Base-by-base conservation (phyloP, 2,888 invertebrate species). In the Pherbina coryleti region DNA sequence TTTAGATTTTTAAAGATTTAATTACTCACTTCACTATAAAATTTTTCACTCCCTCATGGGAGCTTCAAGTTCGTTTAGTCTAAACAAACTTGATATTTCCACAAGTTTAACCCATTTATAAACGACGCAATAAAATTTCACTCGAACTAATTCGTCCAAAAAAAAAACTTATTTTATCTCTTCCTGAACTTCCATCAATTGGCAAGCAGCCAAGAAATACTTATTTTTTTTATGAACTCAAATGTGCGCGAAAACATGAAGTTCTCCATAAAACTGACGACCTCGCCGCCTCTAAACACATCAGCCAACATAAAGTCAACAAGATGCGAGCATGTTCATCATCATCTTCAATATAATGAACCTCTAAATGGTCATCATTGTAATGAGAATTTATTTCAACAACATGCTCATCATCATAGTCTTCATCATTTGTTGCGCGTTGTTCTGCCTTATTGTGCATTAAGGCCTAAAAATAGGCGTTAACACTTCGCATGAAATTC, bases 401-500 rank as follows among this genome's bases (percentile, higher is more conserved):
- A 72, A 3, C n/a, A 57, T 44, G 3, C 14, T 71, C 22, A 71
- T 28, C 17, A 1, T 72, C 19, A 7, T 55, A 4, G 17, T 53
- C 19, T 14, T 14, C 37, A n/a, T 72, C 53, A 37, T 31, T 25
- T 34, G 9, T 8, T 31, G 14, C 53, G 55, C 25, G 37, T 37
- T 64, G 14, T 44, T 5, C 0, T 31, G n/a, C n/a, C 49, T n/a
- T 31, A n/a, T 62, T 31, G 55, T 55, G 28, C 64, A 62, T 72
- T 60, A 51, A 51, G 37, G 17, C 7, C 66, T 51, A 75, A 75
- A 60, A 66, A 75, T 75, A 75, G 28, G 31, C 66, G 14, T 14
- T 49, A 25, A 51, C 49, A 51, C 49, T 51, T 51, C 34, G 19
- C 31, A 19, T 64, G 19, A 25, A 66, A 66, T 73, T 28, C 53